Evolutionary conservation across 2,888 invertebrate genomes (phyloP), one percentile per base, ranked within the genome.

Genomic region (Apamea sordens): DNA sequence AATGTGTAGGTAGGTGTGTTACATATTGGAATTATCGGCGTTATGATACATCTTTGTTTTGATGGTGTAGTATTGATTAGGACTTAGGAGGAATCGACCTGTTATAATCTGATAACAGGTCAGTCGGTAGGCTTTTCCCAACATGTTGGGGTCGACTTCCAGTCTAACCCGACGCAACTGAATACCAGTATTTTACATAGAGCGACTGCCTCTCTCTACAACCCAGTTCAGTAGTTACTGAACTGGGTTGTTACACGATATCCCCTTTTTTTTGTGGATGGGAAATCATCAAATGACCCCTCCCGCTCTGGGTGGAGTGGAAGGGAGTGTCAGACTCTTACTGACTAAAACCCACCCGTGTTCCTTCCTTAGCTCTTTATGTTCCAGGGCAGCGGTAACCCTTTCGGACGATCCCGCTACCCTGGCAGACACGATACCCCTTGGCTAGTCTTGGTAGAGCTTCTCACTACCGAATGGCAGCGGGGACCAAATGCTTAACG

Each of bases 11-110:
- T 74, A 64, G 21, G 47, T 59, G 36, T 71, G 18, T 47, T 36
- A 28, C 47, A 32, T 36, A n/a, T 47, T n/a, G 0, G 41, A 47
- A 41, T 81, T 75, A 75, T 67, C 61, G 32, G 8, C 6, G 2
- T 53, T 71, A 63, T 41, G 32, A 64, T 28, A 59, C 18, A 50
- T 72, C 28, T 68, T 75, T 68, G 61, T 83, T 53, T 71, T 71
- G 36, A n/a, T 82, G 28, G 15, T 41, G 4, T 63, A 47, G 36
- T 74, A 64, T 50, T 70, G 68, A 72, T 65, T 32, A 32, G 47
- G 28, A 28, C 21, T 69, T 28, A 47, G 32, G 32, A 50, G 24
- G 32, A 70, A 36, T 53, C 1, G 21, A 21, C n/a, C 21, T 68
- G 21, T 28, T 21, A 28, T 67, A n/a, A n/a, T 10, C 5, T 44